phyloP scores from a whole-genome alignment of 2,797 vertebrate genomes.

The Crax fasciolata region DNA sequence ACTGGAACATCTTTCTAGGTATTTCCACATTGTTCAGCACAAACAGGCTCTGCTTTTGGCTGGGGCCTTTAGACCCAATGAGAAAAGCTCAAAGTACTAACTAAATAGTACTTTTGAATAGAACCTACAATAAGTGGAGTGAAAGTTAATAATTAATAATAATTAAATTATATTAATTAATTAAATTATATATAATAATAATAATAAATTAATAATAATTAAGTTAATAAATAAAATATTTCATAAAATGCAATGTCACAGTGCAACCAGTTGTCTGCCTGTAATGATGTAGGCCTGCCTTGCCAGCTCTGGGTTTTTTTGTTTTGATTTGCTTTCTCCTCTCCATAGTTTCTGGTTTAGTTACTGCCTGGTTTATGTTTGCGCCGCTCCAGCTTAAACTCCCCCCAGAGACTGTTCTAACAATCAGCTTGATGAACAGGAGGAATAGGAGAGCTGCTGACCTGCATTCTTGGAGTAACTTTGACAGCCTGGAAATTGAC shows the following conservation, averaged over 20 bases:
- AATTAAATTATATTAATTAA: no score
- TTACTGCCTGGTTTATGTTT: background rate
- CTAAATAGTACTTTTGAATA: background rate
- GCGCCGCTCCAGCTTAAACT: background rate
- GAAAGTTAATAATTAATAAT: rapidly evolving
- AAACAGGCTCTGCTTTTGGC: background rate
- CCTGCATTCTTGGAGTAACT: background rate
- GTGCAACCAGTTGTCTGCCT: background rate
- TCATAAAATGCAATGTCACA: background rate
- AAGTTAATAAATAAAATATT: background rate
- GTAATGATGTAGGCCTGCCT: background rate
- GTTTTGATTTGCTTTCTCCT: background rate
- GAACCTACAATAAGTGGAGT: background rate
- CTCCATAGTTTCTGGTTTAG: background rate
- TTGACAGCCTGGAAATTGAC: background rate
- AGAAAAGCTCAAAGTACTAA: background rate
- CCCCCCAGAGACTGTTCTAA: background rate
- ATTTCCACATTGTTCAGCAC: background rate
- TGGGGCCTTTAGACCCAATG: background rate
- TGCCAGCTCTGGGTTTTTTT: background rate
- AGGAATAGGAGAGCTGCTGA: background rate
- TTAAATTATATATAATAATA: no score
- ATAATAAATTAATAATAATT: no score
- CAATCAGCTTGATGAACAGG: background rate
- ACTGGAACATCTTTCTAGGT: background rate